Base-by-base conservation (phyloP, 53 echinoderm and acorn worm genomes). In the Paelopatides confundens region DNA sequence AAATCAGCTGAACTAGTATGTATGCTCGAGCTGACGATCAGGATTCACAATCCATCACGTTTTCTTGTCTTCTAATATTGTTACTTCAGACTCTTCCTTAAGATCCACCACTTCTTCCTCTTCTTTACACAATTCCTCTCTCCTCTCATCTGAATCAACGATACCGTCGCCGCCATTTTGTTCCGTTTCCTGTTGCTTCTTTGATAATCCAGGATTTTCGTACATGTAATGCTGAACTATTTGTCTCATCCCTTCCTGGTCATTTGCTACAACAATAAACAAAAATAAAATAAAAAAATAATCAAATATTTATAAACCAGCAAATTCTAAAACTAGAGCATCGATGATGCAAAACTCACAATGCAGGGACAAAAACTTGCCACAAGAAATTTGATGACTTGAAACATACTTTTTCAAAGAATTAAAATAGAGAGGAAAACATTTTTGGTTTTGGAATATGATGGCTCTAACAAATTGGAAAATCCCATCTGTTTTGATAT, bases 221-320 rank as follows among this genome's bases (percentile, higher is more conserved):
- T 74, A 74, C 23, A 74, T 40, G 40, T 40, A 74, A 24, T 74
- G 28, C 24, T 74, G 74, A 11, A 74, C 74, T 46, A 74, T 43
- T n/a, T 74, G 39, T 40, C 74, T 39, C 74, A 74, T 74, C 6
- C 74, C 74, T 14, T 23, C 74, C 46, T 74, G 74, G 46, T 74
- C 14, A 39, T 71, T 43, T 5, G 38, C 43, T 34, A 29, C 66
- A 66, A 31, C 35, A 38, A 21, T 0, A 69, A 36, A 18, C 3
- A 37, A 71, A 36, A 18, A 35, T 4, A 38, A 39, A 38, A 71
- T 40, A 38, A 71, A 7, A 38, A 43, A 71, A 66, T 7, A 68
- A 68, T 28, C 35, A 29, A 28, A 21, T 18, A 68, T 68, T 34
- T 34, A n/a, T n/a, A n/a, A n/a, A n/a, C n/a, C n/a, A n/a, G n/a